Conservation (phyloP, 2,113 vertebrate species). For the Chascanopsetta lugubris region DNA sequence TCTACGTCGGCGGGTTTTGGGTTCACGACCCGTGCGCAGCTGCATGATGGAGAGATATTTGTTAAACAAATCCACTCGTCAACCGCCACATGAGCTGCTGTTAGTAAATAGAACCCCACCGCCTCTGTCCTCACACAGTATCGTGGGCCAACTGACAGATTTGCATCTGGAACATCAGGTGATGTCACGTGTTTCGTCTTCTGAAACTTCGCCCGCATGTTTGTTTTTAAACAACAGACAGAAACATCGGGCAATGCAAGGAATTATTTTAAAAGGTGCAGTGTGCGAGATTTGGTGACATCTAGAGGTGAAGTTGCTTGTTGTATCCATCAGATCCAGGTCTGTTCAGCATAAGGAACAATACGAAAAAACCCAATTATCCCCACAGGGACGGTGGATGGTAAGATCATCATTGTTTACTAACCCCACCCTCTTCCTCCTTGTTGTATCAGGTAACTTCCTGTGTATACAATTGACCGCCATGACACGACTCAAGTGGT, state of each 20-base stretch:
- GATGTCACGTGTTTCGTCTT: slow-evolving; percentile 3
- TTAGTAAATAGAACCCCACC: slow-evolving; percentile 52
- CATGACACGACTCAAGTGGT: slow-evolving; percentile 58
- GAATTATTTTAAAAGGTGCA: slow-evolving; percentile 60
- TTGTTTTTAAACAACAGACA: slow-evolving; percentile 30
- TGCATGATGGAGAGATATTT: slow-evolving; percentile 63
- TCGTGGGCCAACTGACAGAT: slow-evolving; percentile 35
- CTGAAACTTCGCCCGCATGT: slow-evolving; percentile 11
- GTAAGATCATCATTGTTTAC: slow-evolving; percentile 50
- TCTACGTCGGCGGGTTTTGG: slow-evolving; percentile 6
- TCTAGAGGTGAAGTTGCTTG: too few relatives aligned
- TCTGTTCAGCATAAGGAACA: slow-evolving; percentile 63
- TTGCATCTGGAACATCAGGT: slow-evolving; percentile 50
- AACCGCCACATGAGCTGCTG: slow-evolving; percentile 62
- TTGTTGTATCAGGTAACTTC: slow-evolving; percentile 14
- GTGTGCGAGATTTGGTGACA: too few relatives aligned
- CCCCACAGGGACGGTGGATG: slow-evolving; percentile 41
- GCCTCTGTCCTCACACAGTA: slow-evolving; percentile 34
- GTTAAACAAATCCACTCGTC: slow-evolving; percentile 72
- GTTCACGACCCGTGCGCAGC: slow-evolving; percentile 28
- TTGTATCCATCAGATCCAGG: slow-evolving; percentile 62
- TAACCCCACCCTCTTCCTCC: slow-evolving; percentile 34
- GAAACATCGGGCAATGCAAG: slow-evolving; percentile 46
- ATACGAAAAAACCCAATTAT: slow-evolving; percentile 67
- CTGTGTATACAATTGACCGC: slow-evolving; percentile 39